A percentile compares a stretch with the other conserved stretches of the same genome.
These are phyloP conservation scores for Clarias magur DNA, from an alignment of 2,113 vertebrate species.

Conservation along the genomic window DNA sequence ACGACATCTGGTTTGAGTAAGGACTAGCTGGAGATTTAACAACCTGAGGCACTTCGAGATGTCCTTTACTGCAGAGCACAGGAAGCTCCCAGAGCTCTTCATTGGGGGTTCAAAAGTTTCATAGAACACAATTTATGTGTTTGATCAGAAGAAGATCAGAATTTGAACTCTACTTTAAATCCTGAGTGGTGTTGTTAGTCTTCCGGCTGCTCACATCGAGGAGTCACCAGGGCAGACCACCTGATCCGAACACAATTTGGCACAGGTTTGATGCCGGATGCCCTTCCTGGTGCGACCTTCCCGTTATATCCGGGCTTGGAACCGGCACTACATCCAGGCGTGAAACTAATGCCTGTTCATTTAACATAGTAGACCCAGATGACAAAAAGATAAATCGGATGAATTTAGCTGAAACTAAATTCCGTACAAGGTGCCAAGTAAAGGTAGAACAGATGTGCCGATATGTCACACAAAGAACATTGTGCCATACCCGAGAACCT, in stretches of 20 bases:
- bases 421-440: background rate
- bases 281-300: too few relatives aligned
- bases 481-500: background rate
- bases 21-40: slow-evolving; percentile 27
- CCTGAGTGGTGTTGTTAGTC: too few relatives aligned
- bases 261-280: too few relatives aligned
- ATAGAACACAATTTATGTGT: background rate
- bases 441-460: background rate
- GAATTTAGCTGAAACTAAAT: background rate
- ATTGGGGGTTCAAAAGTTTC: slow-evolving; percentile 3
- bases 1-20: slow-evolving; percentile 64
- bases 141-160: background rate
- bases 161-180: background rate
- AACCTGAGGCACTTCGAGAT: slow-evolving; percentile 31
- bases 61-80: slow-evolving; percentile 2
- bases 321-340: too few relatives aligned
- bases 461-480: background rate
- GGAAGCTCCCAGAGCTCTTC: slow-evolving; percentile 37
- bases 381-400: background rate
- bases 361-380: background rate
- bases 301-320: too few relatives aligned
- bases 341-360: too few relatives aligned
- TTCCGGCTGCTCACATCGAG: too few relatives aligned
- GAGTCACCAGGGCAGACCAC: too few relatives aligned
- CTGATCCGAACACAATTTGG: too few relatives aligned